Conservation (phyloP, 2,113 vertebrate species). For the Mus pahari region DNA sequence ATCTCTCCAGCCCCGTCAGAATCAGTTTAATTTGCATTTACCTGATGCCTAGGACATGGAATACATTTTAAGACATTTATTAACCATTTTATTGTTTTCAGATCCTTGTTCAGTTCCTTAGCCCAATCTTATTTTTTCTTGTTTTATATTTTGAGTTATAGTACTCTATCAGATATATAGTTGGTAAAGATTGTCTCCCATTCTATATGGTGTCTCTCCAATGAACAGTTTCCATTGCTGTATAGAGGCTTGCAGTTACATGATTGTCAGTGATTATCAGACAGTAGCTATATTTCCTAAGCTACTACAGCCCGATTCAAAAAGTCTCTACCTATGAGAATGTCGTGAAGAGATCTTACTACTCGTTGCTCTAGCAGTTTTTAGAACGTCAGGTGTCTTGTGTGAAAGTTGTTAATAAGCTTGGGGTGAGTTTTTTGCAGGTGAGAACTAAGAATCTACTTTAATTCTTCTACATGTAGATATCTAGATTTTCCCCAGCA, state of each 20-base stretch:
- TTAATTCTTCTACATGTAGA: neutral
- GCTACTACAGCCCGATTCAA: neutral
- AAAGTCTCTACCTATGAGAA: neutral
- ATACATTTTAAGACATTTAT: neutral
- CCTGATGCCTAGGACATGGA: neutral
- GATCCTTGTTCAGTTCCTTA: neutral
- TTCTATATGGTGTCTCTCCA: neutral
- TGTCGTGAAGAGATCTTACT: neutral
- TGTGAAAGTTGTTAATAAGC: neutral
- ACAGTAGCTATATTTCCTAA: neutral
- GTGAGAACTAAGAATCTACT: neutral
- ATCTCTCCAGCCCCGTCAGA: neutral
- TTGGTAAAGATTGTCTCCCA: neutral
- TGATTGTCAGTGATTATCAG: neutral
- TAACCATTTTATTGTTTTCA: neutral
- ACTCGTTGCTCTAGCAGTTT: neutral
- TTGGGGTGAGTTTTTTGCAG: neutral
- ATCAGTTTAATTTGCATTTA: neutral
- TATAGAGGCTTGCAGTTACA: neutral
- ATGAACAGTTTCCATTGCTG: neutral
- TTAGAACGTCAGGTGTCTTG: neutral
- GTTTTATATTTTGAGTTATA: neutral
- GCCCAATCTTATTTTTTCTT: neutral
- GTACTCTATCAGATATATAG: neutral
- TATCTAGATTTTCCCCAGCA: neutral